Base-by-base conservation (phyloP, 2,113 vertebrate genomes). In the Oenanthe oenanthe region DNA sequence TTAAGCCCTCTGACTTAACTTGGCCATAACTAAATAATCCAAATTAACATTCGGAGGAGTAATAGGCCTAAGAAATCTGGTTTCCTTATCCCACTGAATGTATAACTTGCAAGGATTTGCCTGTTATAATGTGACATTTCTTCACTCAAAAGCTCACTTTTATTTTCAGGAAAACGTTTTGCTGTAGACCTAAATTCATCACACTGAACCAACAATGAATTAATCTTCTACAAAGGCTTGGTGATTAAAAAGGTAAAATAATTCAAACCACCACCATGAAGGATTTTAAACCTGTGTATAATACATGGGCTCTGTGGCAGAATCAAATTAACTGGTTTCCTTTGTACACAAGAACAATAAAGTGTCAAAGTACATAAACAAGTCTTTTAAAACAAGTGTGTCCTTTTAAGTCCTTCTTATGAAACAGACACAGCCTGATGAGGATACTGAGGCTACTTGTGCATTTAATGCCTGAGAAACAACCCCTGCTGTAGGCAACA, bases 361-460 rank as follows among this genome's bases (percentile, higher is more conserved):
- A 88, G 56, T 34, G 89, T 89, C 68, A 73, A 67, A 84, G 18
- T 63, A 83, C 24, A 53, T 68, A 83, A 93, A 71, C 72, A 87
- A 85, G 61, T 62, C 83, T 89, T 62, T 81, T 72, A 75, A 87
- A 95, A 83, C 25, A 83, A 86, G 53, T 19, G 31, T 54, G 56
- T 84, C 47, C 86, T 93, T 89, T 95, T 95, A 93, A 77, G 68
- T 88, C 31, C n/a, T 68, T 36, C 80, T 74, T 36, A 70, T 91
- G 81, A 88, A 94, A 63, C 28, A 93, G 61, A 54, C 63, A 89
- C 25, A 79, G 80, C 21, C 74, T 92, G 77, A 61, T 47, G 81
- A 86, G 65, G 54, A 68, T 89, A 87, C 42, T 82, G 80, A 73
- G 56, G 61, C 71, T 87, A 78, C 40, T 91, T 86, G 83, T 90